These are phyloP conservation scores for Rhea pennata DNA, from an alignment of 2,113 vertebrate species.

Conservation along the genomic window DNA sequence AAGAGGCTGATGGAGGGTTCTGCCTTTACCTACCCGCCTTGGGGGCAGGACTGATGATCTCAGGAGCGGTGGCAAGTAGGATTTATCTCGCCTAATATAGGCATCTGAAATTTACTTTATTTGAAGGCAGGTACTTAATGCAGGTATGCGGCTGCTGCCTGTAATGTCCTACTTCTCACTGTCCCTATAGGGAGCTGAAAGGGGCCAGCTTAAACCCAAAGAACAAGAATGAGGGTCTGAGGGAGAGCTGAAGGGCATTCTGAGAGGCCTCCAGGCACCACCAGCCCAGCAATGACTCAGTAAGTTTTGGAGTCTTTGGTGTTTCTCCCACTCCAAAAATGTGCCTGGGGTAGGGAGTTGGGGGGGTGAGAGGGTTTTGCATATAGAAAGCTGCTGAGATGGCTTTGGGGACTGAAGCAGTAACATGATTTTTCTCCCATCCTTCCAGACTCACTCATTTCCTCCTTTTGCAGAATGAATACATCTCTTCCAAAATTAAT, in stretches of 20 bases:
- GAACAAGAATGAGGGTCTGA: background rate
- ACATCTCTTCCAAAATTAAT: background rate
- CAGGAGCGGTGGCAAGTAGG: background rate
- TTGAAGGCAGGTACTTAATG: background rate
- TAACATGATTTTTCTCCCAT: conserved; percentile 23
- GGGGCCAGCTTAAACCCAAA: background rate
- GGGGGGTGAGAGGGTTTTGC: background rate
- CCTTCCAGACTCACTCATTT: background rate
- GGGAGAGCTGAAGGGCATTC: background rate
- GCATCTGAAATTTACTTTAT: background rate
- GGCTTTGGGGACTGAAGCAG: conserved; percentile 12
- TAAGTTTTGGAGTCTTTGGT: background rate
- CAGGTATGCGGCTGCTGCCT: background rate
- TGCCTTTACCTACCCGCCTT: background rate
- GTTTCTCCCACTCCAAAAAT: background rate
- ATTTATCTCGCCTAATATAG: background rate
- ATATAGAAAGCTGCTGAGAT: background rate
- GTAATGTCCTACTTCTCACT: background rate
- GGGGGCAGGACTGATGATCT: background rate
- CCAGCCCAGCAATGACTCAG: background rate
- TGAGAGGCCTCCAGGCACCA: background rate
- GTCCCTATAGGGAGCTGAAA: background rate
- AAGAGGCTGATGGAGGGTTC: background rate
- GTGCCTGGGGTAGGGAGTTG: background rate
- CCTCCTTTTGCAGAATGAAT: background rate